phyloP scores from a whole-genome alignment of 2,888 invertebrate genomes.

The Melikaiella ostensackeni region DNA sequence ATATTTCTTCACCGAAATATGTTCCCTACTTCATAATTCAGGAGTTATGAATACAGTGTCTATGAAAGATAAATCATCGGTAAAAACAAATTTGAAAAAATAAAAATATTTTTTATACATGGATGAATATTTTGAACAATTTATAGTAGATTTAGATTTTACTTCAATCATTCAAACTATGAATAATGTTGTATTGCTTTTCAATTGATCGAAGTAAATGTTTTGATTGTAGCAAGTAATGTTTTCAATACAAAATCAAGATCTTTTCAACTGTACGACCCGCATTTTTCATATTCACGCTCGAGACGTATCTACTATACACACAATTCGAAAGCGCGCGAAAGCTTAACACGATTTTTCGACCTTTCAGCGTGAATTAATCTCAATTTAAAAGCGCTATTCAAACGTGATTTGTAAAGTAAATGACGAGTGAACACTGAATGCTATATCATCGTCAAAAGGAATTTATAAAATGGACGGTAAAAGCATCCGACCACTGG shows the following conservation, averaged over 20 bases:
- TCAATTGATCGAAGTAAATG: too few species aligned
- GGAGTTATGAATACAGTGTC: not conserved
- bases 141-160: too few species aligned
- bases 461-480: not conserved
- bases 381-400: slow-evolving; percentile 13
- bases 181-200: too few species aligned
- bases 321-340: not conserved
- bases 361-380: slow-evolving; percentile 2
- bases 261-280: too few species aligned
- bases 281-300: not conserved
- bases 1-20: not conserved
- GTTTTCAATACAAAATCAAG: too few species aligned
- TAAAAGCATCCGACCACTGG: not conserved
- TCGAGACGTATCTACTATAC: not conserved
- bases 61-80: not conserved
- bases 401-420: slow-evolving; percentile 1
- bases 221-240: too few species aligned
- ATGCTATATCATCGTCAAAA: not conserved
- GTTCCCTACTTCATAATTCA: not conserved
- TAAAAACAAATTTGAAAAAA: too few species aligned
- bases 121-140: too few species aligned
- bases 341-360: slow-evolving; percentile 16
- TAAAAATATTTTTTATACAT: too few species aligned
- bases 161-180: too few species aligned
- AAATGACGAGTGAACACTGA: not conserved